Evolutionary conservation across 1,140 invertebrate species (phyloP).

Genomic region (Cryptotermes secundus): DNA sequence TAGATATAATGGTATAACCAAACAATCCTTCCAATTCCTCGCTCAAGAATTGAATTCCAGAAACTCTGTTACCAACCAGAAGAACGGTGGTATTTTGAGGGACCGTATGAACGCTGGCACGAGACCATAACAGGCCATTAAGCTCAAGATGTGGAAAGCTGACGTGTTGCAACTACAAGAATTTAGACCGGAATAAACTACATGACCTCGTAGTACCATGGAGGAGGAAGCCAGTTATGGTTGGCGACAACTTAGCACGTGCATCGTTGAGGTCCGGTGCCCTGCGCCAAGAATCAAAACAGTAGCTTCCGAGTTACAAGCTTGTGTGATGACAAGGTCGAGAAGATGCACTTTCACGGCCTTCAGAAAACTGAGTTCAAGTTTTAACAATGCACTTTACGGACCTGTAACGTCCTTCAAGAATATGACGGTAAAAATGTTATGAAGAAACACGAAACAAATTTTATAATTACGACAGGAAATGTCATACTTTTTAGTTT

Average conservation of each 20-base stretch:
- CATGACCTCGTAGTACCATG: neutral
- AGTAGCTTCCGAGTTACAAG: neutral
- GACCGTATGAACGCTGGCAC: too few species aligned
- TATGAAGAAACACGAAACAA: neutral
- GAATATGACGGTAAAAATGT: neutral
- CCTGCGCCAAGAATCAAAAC: neutral
- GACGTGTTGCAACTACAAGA: too few species aligned
- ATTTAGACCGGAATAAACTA: neutral
- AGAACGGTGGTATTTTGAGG: too few species aligned
- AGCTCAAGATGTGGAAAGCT: too few species aligned
- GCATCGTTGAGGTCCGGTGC: neutral
- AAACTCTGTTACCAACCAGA: too few species aligned
- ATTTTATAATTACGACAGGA: neutral
- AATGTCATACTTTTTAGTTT: neutral
- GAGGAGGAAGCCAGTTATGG: neutral
- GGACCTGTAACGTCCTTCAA: neutral
- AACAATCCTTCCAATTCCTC: too few species aligned
- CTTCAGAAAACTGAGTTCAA: neutral
- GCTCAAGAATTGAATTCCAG: too few species aligned
- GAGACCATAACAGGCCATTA: too few species aligned
- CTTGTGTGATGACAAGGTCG: neutral
- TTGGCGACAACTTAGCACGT: neutral
- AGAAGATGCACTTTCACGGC: slow-evolving; percentile 15
- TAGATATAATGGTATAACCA: too few species aligned
- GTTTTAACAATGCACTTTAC: neutral